Percentiles rank a stretch among this genome's conserved stretches.
These are phyloP conservation scores for Marmota flaviventris DNA, from an alignment of 2,113 vertebrate genomes.

Conservation along the genomic window DNA sequence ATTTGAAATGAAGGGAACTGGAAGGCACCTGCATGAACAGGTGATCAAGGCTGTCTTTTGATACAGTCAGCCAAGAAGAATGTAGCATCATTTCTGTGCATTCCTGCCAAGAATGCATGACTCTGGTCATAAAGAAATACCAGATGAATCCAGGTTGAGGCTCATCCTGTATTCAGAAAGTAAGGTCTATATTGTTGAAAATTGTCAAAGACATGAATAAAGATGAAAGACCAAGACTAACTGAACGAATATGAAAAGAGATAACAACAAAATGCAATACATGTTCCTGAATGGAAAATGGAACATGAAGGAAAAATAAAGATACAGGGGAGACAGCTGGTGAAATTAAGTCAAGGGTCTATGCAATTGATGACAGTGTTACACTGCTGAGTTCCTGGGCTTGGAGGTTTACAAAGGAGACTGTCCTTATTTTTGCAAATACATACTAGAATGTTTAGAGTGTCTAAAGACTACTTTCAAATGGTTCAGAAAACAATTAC, in stretches of 20 bases:
- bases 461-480: slow-evolving; percentile 3
- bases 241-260: not conserved
- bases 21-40: not conserved
- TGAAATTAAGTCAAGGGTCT: not conserved
- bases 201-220: not conserved
- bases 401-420: not conserved
- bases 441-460: not conserved
- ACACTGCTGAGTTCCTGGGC: not conserved
- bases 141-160: not conserved
- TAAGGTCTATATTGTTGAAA: not conserved
- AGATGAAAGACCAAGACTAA: not conserved
- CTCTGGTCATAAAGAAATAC: not conserved
- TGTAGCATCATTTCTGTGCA: not conserved
- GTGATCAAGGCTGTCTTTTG: not conserved
- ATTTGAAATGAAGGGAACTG: slow-evolving; percentile 31
- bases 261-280: not conserved
- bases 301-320: slow-evolving; percentile 32
- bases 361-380: not conserved
- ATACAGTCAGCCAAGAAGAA: slow-evolving; percentile 29
- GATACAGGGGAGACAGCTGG: not conserved
- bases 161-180: not conserved
- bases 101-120: not conserved
- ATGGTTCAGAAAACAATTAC: slow-evolving; percentile 7
- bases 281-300: slow-evolving; percentile 15
- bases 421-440: not conserved